Conservation (phyloP, 2,888 invertebrate species). For the Cataglyphis cursor region DNA sequence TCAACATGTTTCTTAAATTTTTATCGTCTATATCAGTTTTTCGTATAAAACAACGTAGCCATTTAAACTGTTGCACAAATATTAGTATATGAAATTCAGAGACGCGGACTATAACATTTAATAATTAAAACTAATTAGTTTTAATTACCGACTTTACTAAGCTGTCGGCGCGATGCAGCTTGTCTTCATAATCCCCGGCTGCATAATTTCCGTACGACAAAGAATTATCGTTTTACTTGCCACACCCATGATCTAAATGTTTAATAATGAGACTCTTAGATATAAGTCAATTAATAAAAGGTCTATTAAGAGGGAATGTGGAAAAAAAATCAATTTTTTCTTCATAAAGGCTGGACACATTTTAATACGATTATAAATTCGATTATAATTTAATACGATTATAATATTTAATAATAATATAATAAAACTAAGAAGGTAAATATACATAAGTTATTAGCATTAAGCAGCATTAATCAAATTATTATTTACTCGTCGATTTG, state of each 20-base stretch:
- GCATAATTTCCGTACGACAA: conserved; percentile 21
- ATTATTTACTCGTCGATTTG: background rate
- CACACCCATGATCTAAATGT: background rate
- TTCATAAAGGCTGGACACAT: background rate
- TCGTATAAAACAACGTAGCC: background rate
- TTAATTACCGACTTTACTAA: conserved; percentile 2
- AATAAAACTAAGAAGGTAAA: background rate
- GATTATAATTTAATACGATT: too few relatives aligned
- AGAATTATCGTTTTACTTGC: conserved; percentile 14
- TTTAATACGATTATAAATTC: background rate
- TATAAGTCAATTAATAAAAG: background rate
- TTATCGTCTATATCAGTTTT: background rate
- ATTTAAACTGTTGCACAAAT: background rate
- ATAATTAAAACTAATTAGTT: conserved; percentile 32
- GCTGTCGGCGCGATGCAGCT: background rate
- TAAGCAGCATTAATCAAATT: background rate
- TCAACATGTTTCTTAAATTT: background rate
- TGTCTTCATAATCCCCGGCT: conserved; percentile 1
- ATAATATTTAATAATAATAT: too few relatives aligned
- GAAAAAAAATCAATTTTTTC: background rate
- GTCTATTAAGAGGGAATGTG: background rate
- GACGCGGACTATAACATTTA: background rate
- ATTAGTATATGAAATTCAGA: background rate
- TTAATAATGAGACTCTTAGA: background rate
- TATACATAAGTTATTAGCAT: background rate